Base-by-base conservation (phyloP, 2,113 vertebrate species). In the Athene noctua region DNA sequence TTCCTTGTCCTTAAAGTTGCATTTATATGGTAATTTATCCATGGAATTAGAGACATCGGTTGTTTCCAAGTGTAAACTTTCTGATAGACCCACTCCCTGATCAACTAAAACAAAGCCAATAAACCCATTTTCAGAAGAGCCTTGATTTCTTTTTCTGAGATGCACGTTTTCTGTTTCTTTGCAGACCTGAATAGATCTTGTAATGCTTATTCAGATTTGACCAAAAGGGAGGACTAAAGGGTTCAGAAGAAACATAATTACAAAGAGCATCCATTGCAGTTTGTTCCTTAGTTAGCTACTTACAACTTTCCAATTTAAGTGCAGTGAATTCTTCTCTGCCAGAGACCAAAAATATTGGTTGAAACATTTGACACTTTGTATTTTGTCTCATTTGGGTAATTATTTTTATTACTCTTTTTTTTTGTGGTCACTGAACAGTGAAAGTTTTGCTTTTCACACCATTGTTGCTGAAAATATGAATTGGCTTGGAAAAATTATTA, bases 71-170 rank as follows among this genome's bases (percentile, higher is more conserved):
- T 67, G 5, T 61, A 51, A 67, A 36, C 22, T 57, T 94, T 72
- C 34, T 2, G 4, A 9, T 0, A 77, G 77, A 84, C 11, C 6
- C 34, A 4, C 20, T 36, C 14, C 14, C 13, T 0, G 1, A 7
- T 65, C 57, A 86, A 40, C 46, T 62, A 74, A 79, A 88, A 47
- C 36, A 34, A 62, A 84, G 55, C 22, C 0, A 87, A 20, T 42
- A 27, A 51, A 29, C 11, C 66, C 14, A 30, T 93, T 89, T 66
- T 71, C 38, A 25, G 63, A 29, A 62, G 30, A 27, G 21, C 9
- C 20, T 70, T 62, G 23, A 22, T 57, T 78, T 77, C 13, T 58
- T 11, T 70, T 65, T 72, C 27, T 63, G 51, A 59, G 81, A 22
- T 34, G 78, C 32, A 52, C 54, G 3, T 0, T 61, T 70, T 94